These are phyloP conservation scores for Poicephalus gulielmi DNA, from an alignment of 2,113 vertebrate genomes.

Conservation along the genomic window DNA sequence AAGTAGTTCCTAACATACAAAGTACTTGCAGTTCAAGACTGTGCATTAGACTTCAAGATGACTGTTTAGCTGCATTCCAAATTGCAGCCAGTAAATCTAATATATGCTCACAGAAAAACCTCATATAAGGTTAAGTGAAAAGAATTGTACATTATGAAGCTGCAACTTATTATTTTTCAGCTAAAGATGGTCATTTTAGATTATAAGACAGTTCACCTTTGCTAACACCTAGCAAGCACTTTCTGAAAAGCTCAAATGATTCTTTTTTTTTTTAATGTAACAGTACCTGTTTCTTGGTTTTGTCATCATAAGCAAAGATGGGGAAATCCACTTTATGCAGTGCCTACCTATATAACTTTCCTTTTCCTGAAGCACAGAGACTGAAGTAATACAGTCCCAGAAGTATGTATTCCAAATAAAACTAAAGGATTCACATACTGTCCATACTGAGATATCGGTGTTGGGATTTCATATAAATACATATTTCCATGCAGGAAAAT, in stretches of 20 bases:
- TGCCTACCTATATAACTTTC: not conserved
- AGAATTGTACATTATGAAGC: not conserved
- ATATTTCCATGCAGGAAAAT: not conserved
- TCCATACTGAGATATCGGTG: not conserved
- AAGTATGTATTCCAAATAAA: not conserved
- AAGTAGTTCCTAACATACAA: not conserved
- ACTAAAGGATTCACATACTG: not conserved
- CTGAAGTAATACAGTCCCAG: not conserved
- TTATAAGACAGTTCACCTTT: not conserved
- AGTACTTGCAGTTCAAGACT: not conserved
- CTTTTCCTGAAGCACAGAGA: not conserved
- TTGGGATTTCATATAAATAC: not conserved
- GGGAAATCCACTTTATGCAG: not conserved
- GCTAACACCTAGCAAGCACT: not conserved
- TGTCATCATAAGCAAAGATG: not conserved
- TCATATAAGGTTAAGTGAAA: not conserved
- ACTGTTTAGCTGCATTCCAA: not conserved
- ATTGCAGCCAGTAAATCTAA: not conserved
- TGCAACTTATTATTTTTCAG: not conserved
- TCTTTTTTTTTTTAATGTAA: not conserved
- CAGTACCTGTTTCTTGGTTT: not conserved
- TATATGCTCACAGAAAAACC: not conserved
- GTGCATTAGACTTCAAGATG: not conserved
- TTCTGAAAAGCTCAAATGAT: not conserved
- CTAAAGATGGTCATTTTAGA: not conserved